Evolutionary conservation across 2,797 vertebrate species (phyloP).

Genomic region (Bovichtus diacanthus): DNA sequence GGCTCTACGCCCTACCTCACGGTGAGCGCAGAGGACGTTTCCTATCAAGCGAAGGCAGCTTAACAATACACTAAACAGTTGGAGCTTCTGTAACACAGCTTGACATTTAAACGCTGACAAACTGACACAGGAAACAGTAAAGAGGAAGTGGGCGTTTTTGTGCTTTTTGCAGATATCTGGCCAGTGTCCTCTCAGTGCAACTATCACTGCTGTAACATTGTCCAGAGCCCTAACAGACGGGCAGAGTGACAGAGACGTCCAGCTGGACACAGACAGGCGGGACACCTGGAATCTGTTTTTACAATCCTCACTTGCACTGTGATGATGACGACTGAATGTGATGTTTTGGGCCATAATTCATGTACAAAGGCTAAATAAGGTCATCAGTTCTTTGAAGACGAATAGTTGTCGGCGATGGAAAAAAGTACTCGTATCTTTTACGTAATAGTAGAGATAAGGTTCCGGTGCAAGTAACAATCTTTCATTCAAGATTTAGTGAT

Average conservation of each 20-base stretch:
- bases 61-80: neutral
- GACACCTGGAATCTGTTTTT: constrained; percentile 29
- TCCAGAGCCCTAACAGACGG: constrained; percentile 58
- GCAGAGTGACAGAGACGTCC: constrained; percentile 17
- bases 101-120: neutral
- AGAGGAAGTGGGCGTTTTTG: constrained; percentile 37
- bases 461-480: too few species aligned
- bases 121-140: constrained; percentile 44
- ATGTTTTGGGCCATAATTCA: neutral
- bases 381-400: neutral
- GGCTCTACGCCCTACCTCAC: too few species aligned
- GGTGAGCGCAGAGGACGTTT: too few species aligned
- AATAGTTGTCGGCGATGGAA: too few species aligned
- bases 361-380: neutral
- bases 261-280: neutral
- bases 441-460: too few species aligned
- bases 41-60: too few species aligned
- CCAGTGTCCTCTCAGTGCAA: constrained; percentile 33
- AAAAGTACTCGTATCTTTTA: too few species aligned
- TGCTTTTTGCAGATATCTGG: constrained; percentile 45
- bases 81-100: neutral
- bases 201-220: constrained; percentile 54
- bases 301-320: constrained; percentile 5
- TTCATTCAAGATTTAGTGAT: too few species aligned
- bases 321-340: neutral